Conservation (phyloP, 2,888 invertebrate genomes). For the Trachelus stipa region DNA sequence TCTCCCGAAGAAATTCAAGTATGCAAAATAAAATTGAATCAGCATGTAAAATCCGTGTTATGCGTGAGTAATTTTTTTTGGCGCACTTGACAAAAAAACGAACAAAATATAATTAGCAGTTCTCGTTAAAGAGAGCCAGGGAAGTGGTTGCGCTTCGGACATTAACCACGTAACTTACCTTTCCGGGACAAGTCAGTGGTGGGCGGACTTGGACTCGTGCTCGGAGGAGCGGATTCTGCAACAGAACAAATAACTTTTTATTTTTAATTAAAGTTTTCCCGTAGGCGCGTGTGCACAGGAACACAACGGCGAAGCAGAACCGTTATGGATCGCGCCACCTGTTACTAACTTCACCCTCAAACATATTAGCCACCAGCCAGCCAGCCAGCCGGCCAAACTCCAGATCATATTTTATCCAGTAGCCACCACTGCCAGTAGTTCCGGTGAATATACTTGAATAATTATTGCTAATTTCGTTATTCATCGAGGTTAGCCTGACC, state of each 20-base stretch:
- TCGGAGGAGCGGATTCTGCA: constrained; percentile 83
- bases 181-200: constrained; percentile 73
- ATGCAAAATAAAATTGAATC: not conserved
- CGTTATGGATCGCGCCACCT: constrained; percentile 64
- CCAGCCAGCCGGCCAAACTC: constrained; percentile 52
- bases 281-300: constrained; percentile 1
- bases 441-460: constrained; percentile 52
- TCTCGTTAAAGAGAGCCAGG: no score
- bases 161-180: constrained; percentile 45
- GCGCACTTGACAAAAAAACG: constrained; percentile 13
- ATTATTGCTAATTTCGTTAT: constrained; percentile 59
- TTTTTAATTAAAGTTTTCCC: constrained; percentile 55
- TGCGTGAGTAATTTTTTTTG: not conserved
- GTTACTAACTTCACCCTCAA: constrained; percentile 62
- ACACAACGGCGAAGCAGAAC: constrained; percentile 28
- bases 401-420: constrained; percentile 58
- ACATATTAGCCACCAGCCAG: constrained; percentile 58
- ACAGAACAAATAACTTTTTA: constrained; percentile 52
- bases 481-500: constrained; percentile 35
- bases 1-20: no score
- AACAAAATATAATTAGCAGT: constrained; percentile 4
- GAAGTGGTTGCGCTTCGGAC: not conserved
- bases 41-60: not conserved
- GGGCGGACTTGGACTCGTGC: constrained; percentile 81
- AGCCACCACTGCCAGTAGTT: not conserved